Evolutionary conservation across 2,888 invertebrate species (phyloP), one percentile per base, ranked within the genome.

Genomic region (Tipula vernalis): DNA sequence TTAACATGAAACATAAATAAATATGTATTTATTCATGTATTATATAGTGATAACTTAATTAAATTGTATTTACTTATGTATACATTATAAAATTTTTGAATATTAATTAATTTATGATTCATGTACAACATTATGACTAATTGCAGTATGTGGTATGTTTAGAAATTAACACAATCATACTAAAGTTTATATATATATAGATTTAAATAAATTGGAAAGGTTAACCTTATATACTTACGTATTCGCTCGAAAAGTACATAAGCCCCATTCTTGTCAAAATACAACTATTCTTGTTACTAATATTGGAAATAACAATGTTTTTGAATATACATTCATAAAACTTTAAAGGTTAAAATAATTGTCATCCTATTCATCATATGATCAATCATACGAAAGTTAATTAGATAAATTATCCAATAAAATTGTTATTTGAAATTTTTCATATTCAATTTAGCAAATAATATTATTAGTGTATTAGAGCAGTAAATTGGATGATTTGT

Each of bases 371-470:
- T 71, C 71, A 71, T 71, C 71, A 71, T 71, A 71, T 71, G 71
- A 71, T 71, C 71, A 71, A 71, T 71, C 71, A 71, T 71, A 71
- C 71, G 71, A 71, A 71, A 71, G 71, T 71, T 71, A 71, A 71
- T 71, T 71, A 71, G 71, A 71, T 71, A 71, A 71, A 71, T 71
- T 71, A 71, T 71, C 71, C 28, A 71, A 71, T 71, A 18, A 71
- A 71, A 71, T 28, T 71, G 71, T 71, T 71, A 71, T 71, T 71
- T 51, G 51, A 15, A 51, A 15, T 71, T 71, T 71, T 71, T 28
- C 71, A 12, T 71, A 18, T 71, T 71, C 71, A 71, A 71, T 71
- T 28, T 71, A 28, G 71, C 28, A 71, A 71, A 71, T 71, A 71
- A 71, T 28, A 71, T 71, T 71, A 71, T 71, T 28, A 71, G 10